phyloP scores from a whole-genome alignment of 2,113 vertebrate genomes.

The Bos indicus region DNA sequence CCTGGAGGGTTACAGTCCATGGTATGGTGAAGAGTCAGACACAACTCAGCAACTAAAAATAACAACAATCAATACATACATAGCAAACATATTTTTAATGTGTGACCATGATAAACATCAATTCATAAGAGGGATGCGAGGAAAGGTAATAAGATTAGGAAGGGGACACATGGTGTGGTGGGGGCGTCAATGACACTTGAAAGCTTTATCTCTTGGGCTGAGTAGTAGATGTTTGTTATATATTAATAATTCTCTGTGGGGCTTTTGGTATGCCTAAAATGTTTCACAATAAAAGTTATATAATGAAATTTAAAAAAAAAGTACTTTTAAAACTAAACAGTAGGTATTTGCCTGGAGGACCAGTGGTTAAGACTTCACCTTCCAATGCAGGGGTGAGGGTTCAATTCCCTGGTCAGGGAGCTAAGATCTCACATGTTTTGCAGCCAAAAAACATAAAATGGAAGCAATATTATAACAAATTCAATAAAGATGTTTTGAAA shows the following conservation, averaged over 20 bases:
- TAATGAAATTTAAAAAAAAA: neutral
- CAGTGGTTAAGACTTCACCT: neutral
- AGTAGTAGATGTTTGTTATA: neutral
- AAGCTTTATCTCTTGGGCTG: neutral
- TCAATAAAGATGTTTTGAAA: neutral
- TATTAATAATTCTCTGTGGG: neutral
- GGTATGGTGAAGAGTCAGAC: neutral
- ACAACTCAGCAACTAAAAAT: neutral
- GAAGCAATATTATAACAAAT: neutral
- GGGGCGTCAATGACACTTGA: neutral
- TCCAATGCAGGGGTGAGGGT: neutral
- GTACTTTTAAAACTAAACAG: neutral
- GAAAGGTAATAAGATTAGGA: neutral
- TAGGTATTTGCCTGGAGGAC: neutral
- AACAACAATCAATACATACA: neutral
- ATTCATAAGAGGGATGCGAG: neutral
- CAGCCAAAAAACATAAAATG: neutral
- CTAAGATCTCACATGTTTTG: neutral
- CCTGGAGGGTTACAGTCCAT: neutral
- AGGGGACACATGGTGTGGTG: rapidly evolving
- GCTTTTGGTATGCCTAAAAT: neutral
- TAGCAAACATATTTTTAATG: neutral
- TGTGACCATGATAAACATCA: neutral
- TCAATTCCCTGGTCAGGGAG: neutral
- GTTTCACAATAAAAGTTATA: neutral